Conservation (phyloP, 2,797 vertebrate genomes). For the Pseudochromis fuscus region DNA sequence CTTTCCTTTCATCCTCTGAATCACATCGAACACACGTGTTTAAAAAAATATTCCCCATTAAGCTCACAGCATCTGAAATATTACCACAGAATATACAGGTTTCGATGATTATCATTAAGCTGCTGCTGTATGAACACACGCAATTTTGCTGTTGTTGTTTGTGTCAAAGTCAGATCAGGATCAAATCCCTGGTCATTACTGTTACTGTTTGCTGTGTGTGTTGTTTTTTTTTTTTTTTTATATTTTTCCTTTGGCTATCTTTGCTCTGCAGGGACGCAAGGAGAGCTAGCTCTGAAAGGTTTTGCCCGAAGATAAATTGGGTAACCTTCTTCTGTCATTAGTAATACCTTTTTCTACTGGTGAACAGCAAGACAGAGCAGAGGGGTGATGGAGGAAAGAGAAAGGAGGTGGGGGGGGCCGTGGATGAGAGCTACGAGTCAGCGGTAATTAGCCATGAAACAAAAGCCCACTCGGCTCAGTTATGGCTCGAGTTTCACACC, state of each 20-base stretch:
- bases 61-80: background rate
- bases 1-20: constrained; percentile 18
- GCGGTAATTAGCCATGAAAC: constrained; percentile 88
- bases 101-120: background rate
- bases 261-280: constrained; percentile 63
- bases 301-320: constrained; percentile 87
- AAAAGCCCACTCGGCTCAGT: constrained; percentile 81
- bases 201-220: constrained; percentile 46
- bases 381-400: constrained; percentile 61
- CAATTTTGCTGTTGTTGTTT: constrained; percentile 20
- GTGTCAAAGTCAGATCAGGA: constrained; percentile 34
- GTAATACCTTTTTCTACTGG: constrained; percentile 84
- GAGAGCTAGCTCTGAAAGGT: constrained; percentile 80
- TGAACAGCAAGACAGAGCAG: constrained; percentile 82
- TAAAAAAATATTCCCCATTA: too few species aligned
- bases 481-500: constrained; percentile 73
- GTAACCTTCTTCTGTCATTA: constrained; percentile 89
- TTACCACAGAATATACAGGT: background rate
- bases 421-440: constrained; percentile 68
- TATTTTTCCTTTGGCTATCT: constrained; percentile 54
- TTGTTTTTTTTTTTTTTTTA: constrained; percentile 6
- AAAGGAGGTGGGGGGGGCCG: constrained; percentile 6
- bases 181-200: constrained; percentile 46
- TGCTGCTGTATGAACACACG: background rate
- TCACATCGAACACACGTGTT: constrained; percentile 22